Conservation (phyloP, 1,140 invertebrate genomes). For the Theocolax elegans region DNA sequence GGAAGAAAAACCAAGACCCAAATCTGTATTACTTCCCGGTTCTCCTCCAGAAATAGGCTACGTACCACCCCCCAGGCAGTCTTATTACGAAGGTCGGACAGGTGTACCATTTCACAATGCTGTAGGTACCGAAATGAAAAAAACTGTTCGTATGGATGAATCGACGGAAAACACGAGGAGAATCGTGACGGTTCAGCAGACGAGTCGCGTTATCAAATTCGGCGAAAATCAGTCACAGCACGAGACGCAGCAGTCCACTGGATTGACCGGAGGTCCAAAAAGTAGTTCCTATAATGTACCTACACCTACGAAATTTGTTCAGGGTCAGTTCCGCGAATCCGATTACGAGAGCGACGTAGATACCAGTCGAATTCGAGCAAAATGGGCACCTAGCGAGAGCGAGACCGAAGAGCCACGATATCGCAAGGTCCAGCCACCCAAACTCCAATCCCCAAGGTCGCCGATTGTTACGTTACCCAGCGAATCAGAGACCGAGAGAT, state of each 20-base stretch:
- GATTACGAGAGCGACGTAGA: constrained; percentile 80
- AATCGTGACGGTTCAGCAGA: constrained; percentile 76
- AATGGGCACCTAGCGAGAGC: constrained; percentile 72
- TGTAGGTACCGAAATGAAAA: constrained; percentile 74
- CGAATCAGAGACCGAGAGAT: constrained; percentile 61
- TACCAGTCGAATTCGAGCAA: constrained; percentile 69
- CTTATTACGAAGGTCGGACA: constrained; percentile 69
- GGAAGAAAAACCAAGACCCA: constrained; percentile 58
- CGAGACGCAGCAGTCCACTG: neutral
- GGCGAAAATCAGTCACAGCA: constrained; percentile 61
- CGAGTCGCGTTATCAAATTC: constrained; percentile 75
- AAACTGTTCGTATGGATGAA: constrained; percentile 76
- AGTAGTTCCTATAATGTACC: constrained; percentile 66
- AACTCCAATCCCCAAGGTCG: constrained; percentile 55
- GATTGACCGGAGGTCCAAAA: constrained; percentile 34
- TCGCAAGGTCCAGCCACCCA: constrained; percentile 71
- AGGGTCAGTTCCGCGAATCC: constrained; percentile 75
- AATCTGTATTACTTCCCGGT: constrained; percentile 69
- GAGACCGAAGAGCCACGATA: constrained; percentile 72
- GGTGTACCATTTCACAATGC: constrained; percentile 69
- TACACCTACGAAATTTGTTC: constrained; percentile 75
- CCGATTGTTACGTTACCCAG: constrained; percentile 53
- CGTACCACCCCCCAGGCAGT: constrained; percentile 66
- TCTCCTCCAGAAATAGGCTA: constrained; percentile 72
- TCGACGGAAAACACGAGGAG: constrained; percentile 74